Base-by-base conservation (phyloP, 2,888 invertebrate genomes). In the Oxycera nigricornis region DNA sequence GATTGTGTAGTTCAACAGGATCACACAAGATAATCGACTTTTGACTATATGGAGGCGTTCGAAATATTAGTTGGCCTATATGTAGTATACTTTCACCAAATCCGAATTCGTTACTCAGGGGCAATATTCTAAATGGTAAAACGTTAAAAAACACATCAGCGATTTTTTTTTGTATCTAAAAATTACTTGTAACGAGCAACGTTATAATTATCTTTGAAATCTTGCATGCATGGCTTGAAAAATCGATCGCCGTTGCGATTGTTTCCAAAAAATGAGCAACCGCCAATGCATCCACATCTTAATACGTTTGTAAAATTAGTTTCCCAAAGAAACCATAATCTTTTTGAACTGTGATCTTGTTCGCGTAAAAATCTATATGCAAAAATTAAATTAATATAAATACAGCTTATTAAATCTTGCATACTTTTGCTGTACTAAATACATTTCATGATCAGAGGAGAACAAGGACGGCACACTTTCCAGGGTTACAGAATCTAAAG, bases 241-340 rank as follows among this genome's bases (percentile, higher is more conserved):
- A 97, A 97, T 78, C 91, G 90, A 11, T 90, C 87, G 0, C 97
- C 98, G 83, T 97, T 96, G 81, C 91, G 90, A 84, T 97, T 97
- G 73, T 90, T 91, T 1, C 97, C 98, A 82, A 98, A 98, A 87
- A 99, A 99, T 11, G 89, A 88, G 82, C 97, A 97, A 0, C 97
- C 97, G 1, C 98, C 98, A 31, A 94, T 92, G 83, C 98, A 99
- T 0, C 98, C 98, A 83, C 98, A 99, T 79, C 93, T 94, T 0
- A 90, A 87, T 78, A 91, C 90, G 1, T 89, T 88, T 22, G 82
- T 81, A 79, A 92, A 91, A 35, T 55, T 72, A 30, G 73, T 35
- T 0, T 94, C 91, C 98, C 98, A 98, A 28, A 99, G 85, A 82
- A 99, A 98, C 95, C 96, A 97, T 39, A 99, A 86, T 74, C 97